Percentiles rank a stretch among this genome's conserved stretches.
Conservation (phyloP, 2,113 vertebrate genomes). For the Etia nguti region DNA sequence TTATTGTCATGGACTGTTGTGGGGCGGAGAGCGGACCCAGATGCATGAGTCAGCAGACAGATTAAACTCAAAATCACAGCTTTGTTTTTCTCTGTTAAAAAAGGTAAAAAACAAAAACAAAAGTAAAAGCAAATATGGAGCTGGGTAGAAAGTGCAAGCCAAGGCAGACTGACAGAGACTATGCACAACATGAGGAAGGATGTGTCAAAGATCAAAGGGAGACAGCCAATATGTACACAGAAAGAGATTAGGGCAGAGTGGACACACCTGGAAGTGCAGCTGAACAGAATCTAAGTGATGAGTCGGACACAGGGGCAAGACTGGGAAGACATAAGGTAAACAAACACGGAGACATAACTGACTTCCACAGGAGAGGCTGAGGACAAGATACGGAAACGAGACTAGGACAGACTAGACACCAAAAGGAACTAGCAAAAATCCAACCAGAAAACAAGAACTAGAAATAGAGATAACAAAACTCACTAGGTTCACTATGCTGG, state of each 20-base stretch:
- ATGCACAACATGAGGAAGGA: accelerated
- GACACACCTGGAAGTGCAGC: not conserved
- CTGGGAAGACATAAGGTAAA: not conserved
- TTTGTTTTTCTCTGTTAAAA: not conserved
- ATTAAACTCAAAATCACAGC: not conserved
- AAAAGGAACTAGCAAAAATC: not conserved
- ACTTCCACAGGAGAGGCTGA: not conserved
- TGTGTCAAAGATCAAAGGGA: not conserved
- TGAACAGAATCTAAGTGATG: not conserved
- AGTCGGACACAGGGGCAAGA: not conserved
- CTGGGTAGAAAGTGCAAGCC: not conserved
- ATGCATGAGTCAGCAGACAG: not conserved
- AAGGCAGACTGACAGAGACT: not conserved
- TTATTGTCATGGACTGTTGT: not conserved
- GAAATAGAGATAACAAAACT: not conserved
- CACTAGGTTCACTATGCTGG: not conserved
- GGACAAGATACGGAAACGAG: not conserved
- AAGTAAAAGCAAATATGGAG: not conserved
- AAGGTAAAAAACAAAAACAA: not conserved
- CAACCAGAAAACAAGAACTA: not conserved
- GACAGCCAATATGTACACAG: not conserved
- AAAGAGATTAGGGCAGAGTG: not conserved
- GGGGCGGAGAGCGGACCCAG: not conserved
- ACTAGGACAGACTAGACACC: not conserved
- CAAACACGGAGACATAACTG: not conserved